Evolutionary conservation across 1,140 invertebrate genomes (phyloP), one percentile per base, ranked within the genome.

Genomic region (Drosophila teissieri): DNA sequence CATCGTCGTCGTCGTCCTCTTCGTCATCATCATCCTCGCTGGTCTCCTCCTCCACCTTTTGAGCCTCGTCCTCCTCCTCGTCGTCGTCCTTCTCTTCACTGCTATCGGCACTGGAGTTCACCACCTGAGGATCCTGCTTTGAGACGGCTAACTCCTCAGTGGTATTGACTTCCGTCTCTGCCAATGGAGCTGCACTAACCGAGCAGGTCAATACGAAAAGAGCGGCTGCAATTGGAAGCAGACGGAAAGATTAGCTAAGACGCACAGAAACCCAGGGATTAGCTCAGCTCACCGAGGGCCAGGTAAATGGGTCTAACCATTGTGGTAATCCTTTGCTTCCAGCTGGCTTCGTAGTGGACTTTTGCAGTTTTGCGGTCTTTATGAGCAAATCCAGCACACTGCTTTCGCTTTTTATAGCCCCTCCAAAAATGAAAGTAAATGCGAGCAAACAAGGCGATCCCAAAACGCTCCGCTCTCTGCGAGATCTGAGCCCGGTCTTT

Each of bases 351-450:
- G 37, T 62, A 81, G 83, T 78, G 86, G 62, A 67, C 83, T 86
- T 86, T 83, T 78, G 83, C 80, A 89, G 73, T 89, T 89, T 89
- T 84, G 84, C 77, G 73, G 84, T 84, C 85, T 89, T 83, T 89
- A 89, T 89, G 84, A 89, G 84, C 84, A 45, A 89, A 89, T 84
- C 84, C 76, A 89, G 77, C 77, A 73, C 49, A 72, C 70, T 78
- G 84, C 84, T 89, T 89, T 89, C 84, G 84, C 84, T 89, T 89
- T 88, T 89, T 89, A 89, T 89, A 89, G 79, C 68, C 64, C 65
- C 54, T 57, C 58, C 70, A 67, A 70, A 68, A 76, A 63, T 67
- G 54, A 77, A 77, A 64, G 74, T 78, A 88, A 89, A 89, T 88
- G 74, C 80, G 78, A 82, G 83, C 73, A 84, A 83, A 76, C 76